Evolutionary conservation across 2,888 invertebrate species (phyloP).

Genomic region (Serrognathus titanus): DNA sequence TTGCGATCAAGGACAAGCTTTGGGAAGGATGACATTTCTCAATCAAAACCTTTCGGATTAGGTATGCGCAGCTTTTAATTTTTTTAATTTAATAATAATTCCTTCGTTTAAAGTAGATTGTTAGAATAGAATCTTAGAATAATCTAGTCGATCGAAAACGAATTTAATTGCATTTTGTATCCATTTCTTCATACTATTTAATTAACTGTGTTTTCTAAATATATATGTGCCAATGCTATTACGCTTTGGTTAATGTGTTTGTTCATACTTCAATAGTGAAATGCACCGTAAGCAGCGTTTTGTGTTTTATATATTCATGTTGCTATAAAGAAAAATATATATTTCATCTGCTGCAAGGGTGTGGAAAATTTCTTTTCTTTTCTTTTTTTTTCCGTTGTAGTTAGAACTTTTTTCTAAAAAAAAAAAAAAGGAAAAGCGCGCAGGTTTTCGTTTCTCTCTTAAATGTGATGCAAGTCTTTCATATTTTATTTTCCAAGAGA

Average conservation of each 20-base stretch:
- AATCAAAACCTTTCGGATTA: conserved; percentile 78
- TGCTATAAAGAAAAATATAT: too few species aligned
- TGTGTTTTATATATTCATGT: background rate
- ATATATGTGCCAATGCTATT: conserved; percentile 22
- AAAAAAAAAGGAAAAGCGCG: background rate
- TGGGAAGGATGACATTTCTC: conserved; percentile 54
- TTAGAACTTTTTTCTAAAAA: background rate
- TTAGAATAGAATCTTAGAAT: conserved; percentile 9
- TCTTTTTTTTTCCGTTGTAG: background rate
- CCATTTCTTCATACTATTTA: background rate
- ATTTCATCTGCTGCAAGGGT: too few species aligned
- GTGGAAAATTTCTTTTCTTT: background rate
- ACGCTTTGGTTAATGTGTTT: conserved; percentile 24
- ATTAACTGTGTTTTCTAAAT: background rate
- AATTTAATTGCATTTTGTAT: conserved; percentile 4
- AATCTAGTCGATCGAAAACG: conserved; percentile 3
- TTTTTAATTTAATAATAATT: background rate
- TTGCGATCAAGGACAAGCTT: conserved; percentile 42
- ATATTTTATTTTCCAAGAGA: too few species aligned
- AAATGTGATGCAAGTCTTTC: too few species aligned
- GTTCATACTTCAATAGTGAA: conserved; percentile 13
- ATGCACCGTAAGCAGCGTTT: conserved; percentile 4
- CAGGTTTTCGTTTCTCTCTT: too few species aligned
- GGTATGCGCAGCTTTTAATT: conserved; percentile 58
- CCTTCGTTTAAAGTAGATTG: background rate